phyloP scores from a whole-genome alignment of 2,888 invertebrate genomes.

The Cosmorhoe ocellata region DNA sequence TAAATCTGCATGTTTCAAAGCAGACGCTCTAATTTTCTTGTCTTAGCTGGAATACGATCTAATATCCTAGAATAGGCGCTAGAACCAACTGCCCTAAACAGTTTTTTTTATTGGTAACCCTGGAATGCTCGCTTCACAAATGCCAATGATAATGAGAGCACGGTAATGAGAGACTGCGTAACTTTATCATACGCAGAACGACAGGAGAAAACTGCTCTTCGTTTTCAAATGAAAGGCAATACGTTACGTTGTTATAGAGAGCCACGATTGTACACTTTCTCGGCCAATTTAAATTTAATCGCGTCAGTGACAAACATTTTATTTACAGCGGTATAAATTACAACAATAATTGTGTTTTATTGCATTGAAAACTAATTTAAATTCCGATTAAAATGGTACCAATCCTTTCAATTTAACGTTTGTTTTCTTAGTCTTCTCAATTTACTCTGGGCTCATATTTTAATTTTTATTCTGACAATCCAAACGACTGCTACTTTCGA shows the following conservation, averaged over 20 bases:
- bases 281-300: conserved; percentile 55
- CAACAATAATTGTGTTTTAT: background rate
- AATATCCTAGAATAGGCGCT: no score
- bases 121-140: conserved; percentile 48
- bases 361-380: background rate
- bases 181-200: conserved; percentile 69
- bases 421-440: no score
- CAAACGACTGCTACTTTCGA: no score
- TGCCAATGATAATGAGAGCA: conserved; percentile 51
- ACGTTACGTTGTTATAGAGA: conserved; percentile 52
- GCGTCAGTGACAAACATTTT: conserved; percentile 44
- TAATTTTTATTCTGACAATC: no score
- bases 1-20: no score
- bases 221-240: conserved; percentile 71
- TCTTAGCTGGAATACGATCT: no score
- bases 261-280: conserved; percentile 63
- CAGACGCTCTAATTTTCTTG: no score
- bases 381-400: background rate
- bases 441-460: no score
- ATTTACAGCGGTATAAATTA: conserved; percentile 10
- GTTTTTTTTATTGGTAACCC: conserved; percentile 2
- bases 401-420: no score
- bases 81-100: background rate
- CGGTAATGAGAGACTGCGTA: conserved; percentile 66
- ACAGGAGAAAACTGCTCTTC: conserved; percentile 66